These are phyloP conservation scores for Stegana nigrithorax DNA, from an alignment of 2,888 invertebrate species.

Conservation along the genomic window DNA sequence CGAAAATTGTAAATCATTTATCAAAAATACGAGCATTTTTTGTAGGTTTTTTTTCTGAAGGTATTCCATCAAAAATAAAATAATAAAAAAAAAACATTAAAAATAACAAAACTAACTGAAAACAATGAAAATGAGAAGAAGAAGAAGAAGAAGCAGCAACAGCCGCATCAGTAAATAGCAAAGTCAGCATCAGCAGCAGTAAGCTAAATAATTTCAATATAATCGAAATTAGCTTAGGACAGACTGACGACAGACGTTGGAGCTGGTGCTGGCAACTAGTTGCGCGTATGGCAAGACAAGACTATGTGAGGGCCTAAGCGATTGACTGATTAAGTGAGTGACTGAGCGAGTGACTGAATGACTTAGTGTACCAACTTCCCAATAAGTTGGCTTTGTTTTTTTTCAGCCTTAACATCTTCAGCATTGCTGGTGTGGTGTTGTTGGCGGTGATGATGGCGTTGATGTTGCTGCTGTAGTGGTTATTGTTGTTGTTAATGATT, in stretches of 20 bases:
- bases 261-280: background rate
- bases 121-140: background rate
- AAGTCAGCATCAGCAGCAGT: background rate
- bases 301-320: too few relatives aligned
- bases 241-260: background rate
- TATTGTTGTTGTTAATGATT: constrained; percentile 1
- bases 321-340: background rate
- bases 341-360: background rate
- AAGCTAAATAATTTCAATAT: constrained; percentile 2
- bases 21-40: background rate
- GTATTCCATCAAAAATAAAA: background rate
- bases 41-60: background rate
- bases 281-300: too few relatives aligned
- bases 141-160: background rate
- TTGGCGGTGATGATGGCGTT: background rate
- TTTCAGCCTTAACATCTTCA: background rate
- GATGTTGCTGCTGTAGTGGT: background rate
- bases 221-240: constrained; percentile 7
- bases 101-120: too few relatives aligned
- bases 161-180: background rate
- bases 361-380: background rate
- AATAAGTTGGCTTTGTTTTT: background rate
- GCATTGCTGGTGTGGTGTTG: background rate
- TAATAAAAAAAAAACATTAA: too few relatives aligned
- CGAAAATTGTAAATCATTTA: background rate